These are phyloP conservation scores for Rousettus madagascariensis DNA, from an alignment of 2,797 vertebrate species.

Conservation along the genomic window DNA sequence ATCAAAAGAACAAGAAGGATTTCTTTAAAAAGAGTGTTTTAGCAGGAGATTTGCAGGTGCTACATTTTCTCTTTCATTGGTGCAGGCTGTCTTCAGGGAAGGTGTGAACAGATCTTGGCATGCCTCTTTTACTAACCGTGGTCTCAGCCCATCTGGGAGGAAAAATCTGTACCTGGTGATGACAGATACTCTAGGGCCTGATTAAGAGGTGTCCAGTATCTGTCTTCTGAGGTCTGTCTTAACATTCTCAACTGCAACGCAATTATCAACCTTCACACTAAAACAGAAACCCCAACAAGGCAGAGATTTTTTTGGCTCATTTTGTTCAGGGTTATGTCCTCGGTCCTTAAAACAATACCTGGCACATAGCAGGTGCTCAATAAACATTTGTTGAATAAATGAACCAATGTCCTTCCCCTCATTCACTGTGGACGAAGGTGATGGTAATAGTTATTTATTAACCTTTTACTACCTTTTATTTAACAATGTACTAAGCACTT, in stretches of 20 bases:
- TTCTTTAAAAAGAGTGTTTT: conserved; percentile 41
- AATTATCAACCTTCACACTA: not conserved
- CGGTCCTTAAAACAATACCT: not conserved
- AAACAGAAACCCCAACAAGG: not conserved
- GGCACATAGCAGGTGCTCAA: not conserved
- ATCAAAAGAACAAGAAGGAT: conserved; percentile 37
- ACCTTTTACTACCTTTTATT: not conserved
- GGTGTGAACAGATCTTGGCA: conserved; percentile 30
- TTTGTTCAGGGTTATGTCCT: not conserved
- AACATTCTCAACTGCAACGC: not conserved
- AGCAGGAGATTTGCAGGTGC: conserved; percentile 30
- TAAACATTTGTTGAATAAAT: not conserved
- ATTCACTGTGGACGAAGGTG: not conserved
- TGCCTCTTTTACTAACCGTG: not conserved
- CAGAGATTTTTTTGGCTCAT: not conserved
- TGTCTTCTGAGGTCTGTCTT: not conserved
- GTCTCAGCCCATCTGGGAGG: conserved; percentile 27
- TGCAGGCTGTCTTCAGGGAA: not conserved
- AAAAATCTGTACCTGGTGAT: not conserved
- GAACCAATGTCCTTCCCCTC: not conserved
- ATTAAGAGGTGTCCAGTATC: not conserved
- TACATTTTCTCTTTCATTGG: not conserved
- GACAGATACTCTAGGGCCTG: not conserved
- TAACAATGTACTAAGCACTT: not conserved
- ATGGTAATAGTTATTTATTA: not conserved